Base-by-base conservation (phyloP, 1,140 invertebrate species). In the Magallana angulata region DNA sequence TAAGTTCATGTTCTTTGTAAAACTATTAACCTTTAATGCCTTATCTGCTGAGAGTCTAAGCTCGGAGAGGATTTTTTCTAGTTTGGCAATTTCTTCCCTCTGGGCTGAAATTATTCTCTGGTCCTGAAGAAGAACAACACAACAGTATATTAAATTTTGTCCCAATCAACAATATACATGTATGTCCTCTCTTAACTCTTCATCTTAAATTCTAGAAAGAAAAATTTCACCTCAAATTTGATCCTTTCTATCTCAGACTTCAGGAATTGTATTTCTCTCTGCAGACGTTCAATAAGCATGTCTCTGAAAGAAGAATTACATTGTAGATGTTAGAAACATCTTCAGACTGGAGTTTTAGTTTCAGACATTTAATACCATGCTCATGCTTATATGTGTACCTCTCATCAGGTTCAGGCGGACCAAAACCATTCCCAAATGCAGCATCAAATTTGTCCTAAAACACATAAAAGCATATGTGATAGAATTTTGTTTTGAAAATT, bases 211-310 rank as follows among this genome's bases (percentile, higher is more conserved):
- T 68, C 12, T 7, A 0, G 36, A 48, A 48, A 48, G 24, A 14
- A 36, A 24, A 80, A 9, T 0, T 82, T 85, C 89, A 93, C 94
- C 94, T 96, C 95, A 85, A 92, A 92, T 92, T 95, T 94, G 85
- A 96, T 92, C 87, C 94, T 92, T 92, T 96, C 94, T 48, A 97
- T 92, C 93, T 97, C 96, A 87, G 95, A 95, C 93, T 95, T 96
- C 87, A 97, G 94, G 88, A 96, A 95, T 85, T 96, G 95, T 64
- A 97, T 96, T 94, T 98, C 97, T 93, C 96, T 96, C 91, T 97
- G 96, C 58, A 98, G 95, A 93, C 98, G 97, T 87, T 97, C 97
- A 91, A 98, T 98, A n/a, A 98, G 95, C 89, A 96, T 96, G 93
- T 98, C 97, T 89, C 97, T 97, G 91, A 12, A 95, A 93, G 36